Conservation (phyloP, 2,888 invertebrate genomes). For the Mesoligia furuncula region DNA sequence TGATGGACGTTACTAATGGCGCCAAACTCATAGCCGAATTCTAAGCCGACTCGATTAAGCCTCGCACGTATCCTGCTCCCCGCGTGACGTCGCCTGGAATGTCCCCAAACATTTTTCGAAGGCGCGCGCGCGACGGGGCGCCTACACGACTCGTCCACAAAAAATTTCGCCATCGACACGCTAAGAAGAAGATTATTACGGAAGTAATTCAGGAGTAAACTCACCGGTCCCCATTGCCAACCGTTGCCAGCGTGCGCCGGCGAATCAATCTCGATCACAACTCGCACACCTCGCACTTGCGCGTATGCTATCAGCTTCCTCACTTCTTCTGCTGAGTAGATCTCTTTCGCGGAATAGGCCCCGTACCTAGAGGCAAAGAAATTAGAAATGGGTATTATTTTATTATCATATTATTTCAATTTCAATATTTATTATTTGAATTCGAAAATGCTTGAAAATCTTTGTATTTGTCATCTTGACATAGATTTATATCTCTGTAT, state of each 20-base stretch:
- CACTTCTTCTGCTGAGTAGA: slow-evolving; percentile 93
- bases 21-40: neutral
- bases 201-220: neutral
- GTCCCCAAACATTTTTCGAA: no score
- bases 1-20: neutral
- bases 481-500: no score
- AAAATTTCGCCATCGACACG: neutral
- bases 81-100: no score
- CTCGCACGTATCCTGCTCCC: no score
- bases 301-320: slow-evolving; percentile 94
- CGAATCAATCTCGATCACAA: slow-evolving; percentile 97
- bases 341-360: slow-evolving; percentile 92
- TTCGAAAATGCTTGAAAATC: no score
- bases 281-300: slow-evolving; percentile 94
- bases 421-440: no score
- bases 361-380: slow-evolving; percentile 90
- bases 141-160: no score
- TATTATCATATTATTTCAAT: no score
- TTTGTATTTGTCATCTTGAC: no score
- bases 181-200: neutral
- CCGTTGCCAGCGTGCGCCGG: slow-evolving; percentile 96
- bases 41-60: neutral
- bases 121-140: no score
- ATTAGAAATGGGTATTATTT: neutral
- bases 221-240: slow-evolving; percentile 95